Base-by-base conservation (phyloP, 53 echinoderm and acorn worm genomes). In the Holothuria scabra region DNA sequence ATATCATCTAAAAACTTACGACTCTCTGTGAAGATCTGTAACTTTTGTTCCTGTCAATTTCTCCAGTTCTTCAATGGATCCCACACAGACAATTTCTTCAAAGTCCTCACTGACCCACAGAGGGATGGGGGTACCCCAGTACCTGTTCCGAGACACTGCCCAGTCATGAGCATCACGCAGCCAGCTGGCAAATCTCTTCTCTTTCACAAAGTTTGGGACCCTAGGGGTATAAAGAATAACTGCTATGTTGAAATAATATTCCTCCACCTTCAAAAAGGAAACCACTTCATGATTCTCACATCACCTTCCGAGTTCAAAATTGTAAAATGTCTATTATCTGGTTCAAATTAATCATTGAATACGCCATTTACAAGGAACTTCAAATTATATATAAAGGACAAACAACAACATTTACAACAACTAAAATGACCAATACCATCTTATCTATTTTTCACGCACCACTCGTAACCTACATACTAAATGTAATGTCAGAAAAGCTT, bases 171-270 rank as follows among this genome's bases (percentile, higher is more conserved):
- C 97, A 75, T 92, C 97, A 28, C 92, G 82, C 21, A 94, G 81
- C 94, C 97, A 94, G 87, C 90, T 97, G 81, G 94, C 94, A 85
- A 94, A 97, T 11, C 97, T 88, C 82, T 94, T 97, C 71, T 97
- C 97, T 76, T 94, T 97, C 76, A 97, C 97, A 89, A 97, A 97
- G 63, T 92, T 94, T 71, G 97, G 97, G 16, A 94, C 94, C 97
- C 97, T 97, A 85, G 10, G 46, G n/a, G 28, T 46, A 12, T 28
- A 49, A 26, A 74, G 56, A 66, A 26, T 46, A 84, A 21, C 28
- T 67, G 37, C 22, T 9, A 41, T 37, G 30, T 16, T 67, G 31
- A 80, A 23, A 21, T 5, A 62, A 62, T 46, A 12, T 23, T 29
- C 52, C 18, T 52, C 3, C 52, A 52, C 52, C 1, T 18, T 16